phyloP scores from a whole-genome alignment of 2,888 invertebrate species.

The Drosophila limbata region DNA sequence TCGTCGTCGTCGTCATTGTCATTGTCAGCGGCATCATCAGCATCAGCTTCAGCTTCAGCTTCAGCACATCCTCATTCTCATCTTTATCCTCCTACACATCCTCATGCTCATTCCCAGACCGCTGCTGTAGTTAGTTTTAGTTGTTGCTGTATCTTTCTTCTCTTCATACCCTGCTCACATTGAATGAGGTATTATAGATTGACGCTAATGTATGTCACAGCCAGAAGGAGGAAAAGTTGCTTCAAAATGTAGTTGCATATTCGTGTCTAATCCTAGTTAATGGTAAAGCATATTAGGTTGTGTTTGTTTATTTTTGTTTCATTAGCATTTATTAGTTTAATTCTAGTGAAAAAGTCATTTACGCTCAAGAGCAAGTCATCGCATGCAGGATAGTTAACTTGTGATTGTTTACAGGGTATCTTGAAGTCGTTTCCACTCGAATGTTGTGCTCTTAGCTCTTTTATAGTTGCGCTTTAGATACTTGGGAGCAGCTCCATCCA shows the following conservation, averaged over 20 bases:
- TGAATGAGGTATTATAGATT: background rate
- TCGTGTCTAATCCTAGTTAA: too few relatives aligned
- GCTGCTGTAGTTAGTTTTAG: constrained; percentile 48
- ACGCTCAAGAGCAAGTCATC: too few relatives aligned
- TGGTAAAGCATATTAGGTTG: background rate
- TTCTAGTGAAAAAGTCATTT: too few relatives aligned
- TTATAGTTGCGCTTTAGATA: constrained; percentile 41
- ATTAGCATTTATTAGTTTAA: too few relatives aligned
- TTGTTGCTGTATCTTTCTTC: constrained; percentile 15
- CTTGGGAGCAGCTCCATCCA: constrained; percentile 2
- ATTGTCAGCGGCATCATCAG: constrained; percentile 15
- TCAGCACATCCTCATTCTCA: constrained; percentile 23
- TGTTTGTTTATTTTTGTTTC: background rate
- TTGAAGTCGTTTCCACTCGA: background rate
- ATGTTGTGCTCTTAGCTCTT: background rate
- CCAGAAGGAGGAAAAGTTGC: background rate
- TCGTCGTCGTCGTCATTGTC: constrained; percentile 17
- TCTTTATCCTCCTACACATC: background rate
- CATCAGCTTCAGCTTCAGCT: constrained; percentile 17
- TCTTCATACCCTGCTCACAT: constrained; percentile 14
- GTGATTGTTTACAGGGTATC: background rate
- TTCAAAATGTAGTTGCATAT: too few relatives aligned
- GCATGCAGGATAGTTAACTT: background rate
- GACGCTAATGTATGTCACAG: background rate
- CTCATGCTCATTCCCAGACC: constrained; percentile 3